A percentile compares a stretch with the other conserved stretches of the same genome.
These are phyloP conservation scores for Poeciliopsis occidentalis DNA, from an alignment of 2,113 vertebrate species.

Conservation along the genomic window DNA sequence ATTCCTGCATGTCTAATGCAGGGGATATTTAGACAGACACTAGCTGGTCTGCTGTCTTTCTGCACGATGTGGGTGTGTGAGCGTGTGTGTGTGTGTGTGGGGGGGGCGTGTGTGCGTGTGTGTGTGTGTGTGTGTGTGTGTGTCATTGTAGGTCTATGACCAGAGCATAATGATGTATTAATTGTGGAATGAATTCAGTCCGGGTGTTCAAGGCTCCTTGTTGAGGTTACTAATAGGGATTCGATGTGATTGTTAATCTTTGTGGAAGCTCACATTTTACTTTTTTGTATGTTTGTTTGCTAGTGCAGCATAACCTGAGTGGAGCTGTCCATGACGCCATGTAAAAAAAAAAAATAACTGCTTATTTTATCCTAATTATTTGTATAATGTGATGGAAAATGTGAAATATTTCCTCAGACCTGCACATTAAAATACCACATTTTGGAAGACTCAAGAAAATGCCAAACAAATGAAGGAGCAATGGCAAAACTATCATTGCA, in stretches of 20 bases:
- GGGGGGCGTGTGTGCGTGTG: background rate
- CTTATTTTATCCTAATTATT: conserved; percentile 8
- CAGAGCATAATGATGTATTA: conserved; percentile 72
- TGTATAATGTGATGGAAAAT: conserved; percentile 7
- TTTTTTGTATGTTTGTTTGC: conserved; percentile 22
- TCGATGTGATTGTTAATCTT: conserved; percentile 58
- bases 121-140: background rate
- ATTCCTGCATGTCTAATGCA: conserved; percentile 93
- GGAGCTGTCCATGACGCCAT: background rate
- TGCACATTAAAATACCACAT: conserved; percentile 5
- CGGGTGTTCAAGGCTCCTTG: conserved; percentile 48
- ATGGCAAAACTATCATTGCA: conserved; percentile 12
- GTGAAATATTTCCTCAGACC: conserved; percentile 25
- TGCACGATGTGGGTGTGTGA: conserved; percentile 49
- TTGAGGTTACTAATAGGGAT: conserved; percentile 44
- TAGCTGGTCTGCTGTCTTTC: conserved; percentile 52
- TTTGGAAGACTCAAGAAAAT: background rate
- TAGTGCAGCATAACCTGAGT: conserved; percentile 6
- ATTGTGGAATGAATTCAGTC: conserved; percentile 52
- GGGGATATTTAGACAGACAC: conserved; percentile 66
- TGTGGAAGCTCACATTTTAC: conserved; percentile 48
- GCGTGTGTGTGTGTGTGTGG: conserved; percentile 8
- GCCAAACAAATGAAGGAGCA: conserved; percentile 1
- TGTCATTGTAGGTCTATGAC: conserved; percentile 33
- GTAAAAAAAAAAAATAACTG: conserved; percentile 12